Evolutionary conservation across 2,113 vertebrate genomes (phyloP).

Genomic region (Python bivittatus): DNA sequence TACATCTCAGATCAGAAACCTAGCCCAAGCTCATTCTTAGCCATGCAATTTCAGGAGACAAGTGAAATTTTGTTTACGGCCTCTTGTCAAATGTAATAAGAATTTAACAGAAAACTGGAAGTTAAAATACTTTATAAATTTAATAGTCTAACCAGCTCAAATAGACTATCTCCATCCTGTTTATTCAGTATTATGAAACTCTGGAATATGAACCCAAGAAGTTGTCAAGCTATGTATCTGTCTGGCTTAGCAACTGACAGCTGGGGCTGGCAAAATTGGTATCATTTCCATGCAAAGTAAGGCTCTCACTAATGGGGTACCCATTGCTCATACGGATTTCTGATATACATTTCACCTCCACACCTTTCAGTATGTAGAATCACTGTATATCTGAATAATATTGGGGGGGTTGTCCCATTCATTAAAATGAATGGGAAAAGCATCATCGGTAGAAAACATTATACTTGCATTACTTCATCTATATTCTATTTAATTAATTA

Average conservation of each 20-base stretch:
- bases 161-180: conserved; percentile 26
- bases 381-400: neutral
- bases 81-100: conserved; percentile 38
- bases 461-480: neutral
- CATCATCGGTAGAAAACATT: conserved; percentile 26
- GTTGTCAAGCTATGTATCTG: neutral
- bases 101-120: conserved; percentile 49
- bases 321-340: neutral
- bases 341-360: neutral
- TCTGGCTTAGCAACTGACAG: neutral
- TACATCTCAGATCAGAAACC: conserved; percentile 17
- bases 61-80: conserved; percentile 49
- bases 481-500: conserved; percentile 30
- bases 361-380: neutral
- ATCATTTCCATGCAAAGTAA: neutral
- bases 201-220: conserved; percentile 2
- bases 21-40: conserved; percentile 37
- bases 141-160: conserved; percentile 45
- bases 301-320: neutral
- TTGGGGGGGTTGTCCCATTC: neutral
- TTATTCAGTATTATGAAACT: conserved; percentile 36
- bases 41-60: neutral
- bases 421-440: neutral
- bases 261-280: neutral
- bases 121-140: conserved; percentile 50